These are phyloP conservation scores for Harpagifer antarcticus DNA, from an alignment of 2,797 vertebrate genomes.

Conservation along the genomic window DNA sequence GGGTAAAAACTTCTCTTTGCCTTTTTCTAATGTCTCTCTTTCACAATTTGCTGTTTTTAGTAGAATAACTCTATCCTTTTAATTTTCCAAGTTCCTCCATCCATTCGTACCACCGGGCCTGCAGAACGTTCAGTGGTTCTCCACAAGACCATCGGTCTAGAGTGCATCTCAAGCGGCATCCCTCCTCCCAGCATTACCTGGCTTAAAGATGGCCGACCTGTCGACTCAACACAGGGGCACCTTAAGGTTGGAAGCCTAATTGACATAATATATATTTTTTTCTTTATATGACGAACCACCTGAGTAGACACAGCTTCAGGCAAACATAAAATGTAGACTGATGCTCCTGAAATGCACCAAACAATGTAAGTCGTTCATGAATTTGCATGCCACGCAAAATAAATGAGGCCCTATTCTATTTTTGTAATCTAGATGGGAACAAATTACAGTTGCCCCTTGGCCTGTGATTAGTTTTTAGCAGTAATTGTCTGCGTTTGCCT, in stretches of 20 bases:
- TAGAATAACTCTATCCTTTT: slow-evolving; percentile 2
- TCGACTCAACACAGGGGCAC: slow-evolving; percentile 89
- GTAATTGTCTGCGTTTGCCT: background rate
- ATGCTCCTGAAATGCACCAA: background rate
- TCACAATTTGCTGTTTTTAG: background rate
- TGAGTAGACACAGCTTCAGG: background rate
- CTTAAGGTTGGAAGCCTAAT: slow-evolving; percentile 82
- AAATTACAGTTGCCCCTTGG: background rate
- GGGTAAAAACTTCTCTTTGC: slow-evolving; percentile 53
- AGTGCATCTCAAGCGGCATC: slow-evolving; percentile 92
- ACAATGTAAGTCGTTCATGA: background rate
- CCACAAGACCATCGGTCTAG: slow-evolving; percentile 86
- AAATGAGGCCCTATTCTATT: background rate
- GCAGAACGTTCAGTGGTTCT: slow-evolving; percentile 90
- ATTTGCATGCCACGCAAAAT: background rate
- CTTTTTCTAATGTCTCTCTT: background rate
- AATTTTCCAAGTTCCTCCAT: slow-evolving; percentile 90
- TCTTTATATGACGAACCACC: background rate
- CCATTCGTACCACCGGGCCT: slow-evolving; percentile 87
- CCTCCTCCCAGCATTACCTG: slow-evolving; percentile 94
- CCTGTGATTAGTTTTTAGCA: background rate
- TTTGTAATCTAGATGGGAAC: background rate
- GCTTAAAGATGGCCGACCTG: slow-evolving; percentile 93
- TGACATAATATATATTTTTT: background rate
- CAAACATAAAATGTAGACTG: background rate